Evolutionary conservation across 2,113 vertebrate species (phyloP), one percentile per base, ranked within the genome.

Genomic region (Taxidea taxus): DNA sequence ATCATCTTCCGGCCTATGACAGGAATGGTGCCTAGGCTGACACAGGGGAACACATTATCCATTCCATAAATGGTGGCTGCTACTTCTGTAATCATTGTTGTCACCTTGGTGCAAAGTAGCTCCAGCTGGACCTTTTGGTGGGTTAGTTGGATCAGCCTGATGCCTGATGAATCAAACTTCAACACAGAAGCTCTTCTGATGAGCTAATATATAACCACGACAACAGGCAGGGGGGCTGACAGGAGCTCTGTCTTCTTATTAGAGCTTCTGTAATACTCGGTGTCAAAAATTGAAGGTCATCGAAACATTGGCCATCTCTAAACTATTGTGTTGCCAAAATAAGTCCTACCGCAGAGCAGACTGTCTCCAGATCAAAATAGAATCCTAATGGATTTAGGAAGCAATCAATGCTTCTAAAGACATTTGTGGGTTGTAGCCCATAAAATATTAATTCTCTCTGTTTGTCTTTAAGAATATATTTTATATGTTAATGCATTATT

Each of bases 401-500:
- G 95, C 96, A 98, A 99, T 99, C 99, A 97, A 98, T 99, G 98
- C 87, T 98, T 98, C 98, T 98, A 98, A 99, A 99, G 98, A 98
- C 97, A 97, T 98, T 98, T 98, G 98, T 98, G 84, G 96, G 98
- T 98, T 98, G 98, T 95, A 97, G 91, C 81, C 42, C 97, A 99
- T 99, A 95, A 99, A 99, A 99, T 99, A 99, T 99, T 99, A 98
- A 99, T 98, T 87, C 85, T 95, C 97, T 98, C 62, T 98, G 88
- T 98, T 98, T 98, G 93, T 98, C 94, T 98, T 97, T 97, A 98
- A 98, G 98, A 92, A 96, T 97, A 93, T 97, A 60, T 97, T 98
- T 97, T 98, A 97, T 95, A 90, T 97, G 97, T 98, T 98, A 98
- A 99, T 98, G 97, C 95, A 90, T 98, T 98, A 95, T 97, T 97